These are phyloP conservation scores for Thereva unica DNA, from an alignment of 2,888 invertebrate species.

Conservation along the genomic window DNA sequence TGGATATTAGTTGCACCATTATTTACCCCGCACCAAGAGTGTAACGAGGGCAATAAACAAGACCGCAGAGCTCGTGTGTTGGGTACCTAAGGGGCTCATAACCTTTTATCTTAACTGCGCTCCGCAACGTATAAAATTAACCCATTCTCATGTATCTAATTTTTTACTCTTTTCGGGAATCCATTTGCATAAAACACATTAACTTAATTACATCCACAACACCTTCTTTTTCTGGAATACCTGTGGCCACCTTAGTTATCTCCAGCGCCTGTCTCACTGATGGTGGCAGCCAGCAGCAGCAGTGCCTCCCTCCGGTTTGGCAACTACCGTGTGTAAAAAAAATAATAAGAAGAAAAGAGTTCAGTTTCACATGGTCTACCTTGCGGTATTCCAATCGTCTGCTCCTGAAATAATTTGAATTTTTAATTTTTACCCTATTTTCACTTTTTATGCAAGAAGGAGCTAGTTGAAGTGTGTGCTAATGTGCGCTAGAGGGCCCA, in stretches of 20 bases:
- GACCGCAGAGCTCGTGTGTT: too few species aligned
- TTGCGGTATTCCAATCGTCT: conserved; percentile 21
- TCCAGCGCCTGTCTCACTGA: background rate
- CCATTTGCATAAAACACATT: conserved; percentile 42
- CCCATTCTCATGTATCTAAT: too few species aligned
- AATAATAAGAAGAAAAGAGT: conserved; percentile 1
- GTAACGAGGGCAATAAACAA: too few species aligned
- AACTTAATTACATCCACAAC: conserved; percentile 40
- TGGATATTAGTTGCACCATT: too few species aligned
- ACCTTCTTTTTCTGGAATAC: conserved; percentile 33
- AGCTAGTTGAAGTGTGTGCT: conserved; percentile 2
- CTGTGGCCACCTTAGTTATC: conserved; percentile 24
- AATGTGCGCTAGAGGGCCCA: background rate
- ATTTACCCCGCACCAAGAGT: too few species aligned
- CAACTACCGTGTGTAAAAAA: background rate
- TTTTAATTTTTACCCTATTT: conserved; percentile 33
- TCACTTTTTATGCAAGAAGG: conserved; percentile 1
- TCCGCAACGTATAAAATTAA: too few species aligned
- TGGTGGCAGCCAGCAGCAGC: background rate
- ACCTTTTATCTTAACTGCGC: too few species aligned
- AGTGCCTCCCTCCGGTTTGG: background rate
- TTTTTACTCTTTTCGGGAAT: conserved; percentile 8
- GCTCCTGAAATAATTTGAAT: conserved; percentile 28
- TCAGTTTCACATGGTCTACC: conserved; percentile 22
- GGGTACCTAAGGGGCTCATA: too few species aligned